Conservation (phyloP, 2,888 invertebrate species). For the Pyrocoelia pectoralis region DNA sequence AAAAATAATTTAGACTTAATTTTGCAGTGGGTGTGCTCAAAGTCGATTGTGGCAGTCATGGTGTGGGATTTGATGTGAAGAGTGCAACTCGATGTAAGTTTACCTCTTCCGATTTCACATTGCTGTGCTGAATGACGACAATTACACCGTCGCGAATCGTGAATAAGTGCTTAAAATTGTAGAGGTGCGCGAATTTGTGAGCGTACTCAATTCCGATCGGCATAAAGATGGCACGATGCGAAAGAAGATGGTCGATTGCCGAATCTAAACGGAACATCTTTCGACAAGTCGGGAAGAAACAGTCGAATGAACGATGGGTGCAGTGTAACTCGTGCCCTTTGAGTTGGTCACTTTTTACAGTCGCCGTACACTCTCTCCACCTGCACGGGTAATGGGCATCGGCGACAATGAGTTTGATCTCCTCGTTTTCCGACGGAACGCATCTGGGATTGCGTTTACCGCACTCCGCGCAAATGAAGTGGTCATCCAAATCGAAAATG, state of each 20-base stretch:
- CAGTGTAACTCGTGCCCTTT: slow-evolving; percentile 16
- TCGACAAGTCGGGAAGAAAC: slow-evolving; percentile 15
- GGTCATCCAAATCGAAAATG: slow-evolving; percentile 11
- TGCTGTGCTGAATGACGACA: slow-evolving; percentile 14
- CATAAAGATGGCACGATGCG: slow-evolving; percentile 7
- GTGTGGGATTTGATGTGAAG: slow-evolving; percentile 11
- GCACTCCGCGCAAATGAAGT: slow-evolving; percentile 11
- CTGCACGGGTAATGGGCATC: slow-evolving; percentile 15
- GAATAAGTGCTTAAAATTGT: slow-evolving; percentile 17
- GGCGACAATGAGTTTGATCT: slow-evolving; percentile 1
- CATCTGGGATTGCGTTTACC: background rate
- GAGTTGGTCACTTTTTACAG: slow-evolving; percentile 6
- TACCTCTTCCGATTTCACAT: background rate
- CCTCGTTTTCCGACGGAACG: slow-evolving; percentile 5
- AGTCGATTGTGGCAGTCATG: background rate
- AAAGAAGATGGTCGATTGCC: slow-evolving; percentile 15
- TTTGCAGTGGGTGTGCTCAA: slow-evolving; percentile 21
- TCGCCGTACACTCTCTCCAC: slow-evolving; percentile 16
- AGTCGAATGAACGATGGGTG: slow-evolving; percentile 13
- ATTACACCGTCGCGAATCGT: slow-evolving; percentile 12
- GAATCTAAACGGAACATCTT: slow-evolving; percentile 10
- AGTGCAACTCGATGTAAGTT: slow-evolving; percentile 10
- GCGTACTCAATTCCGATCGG: background rate
- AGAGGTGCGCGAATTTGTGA: background rate
- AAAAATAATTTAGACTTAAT: slow-evolving; percentile 14